Evolutionary conservation across 2,113 vertebrate genomes (phyloP).

Genomic region (Barbus barbus): DNA sequence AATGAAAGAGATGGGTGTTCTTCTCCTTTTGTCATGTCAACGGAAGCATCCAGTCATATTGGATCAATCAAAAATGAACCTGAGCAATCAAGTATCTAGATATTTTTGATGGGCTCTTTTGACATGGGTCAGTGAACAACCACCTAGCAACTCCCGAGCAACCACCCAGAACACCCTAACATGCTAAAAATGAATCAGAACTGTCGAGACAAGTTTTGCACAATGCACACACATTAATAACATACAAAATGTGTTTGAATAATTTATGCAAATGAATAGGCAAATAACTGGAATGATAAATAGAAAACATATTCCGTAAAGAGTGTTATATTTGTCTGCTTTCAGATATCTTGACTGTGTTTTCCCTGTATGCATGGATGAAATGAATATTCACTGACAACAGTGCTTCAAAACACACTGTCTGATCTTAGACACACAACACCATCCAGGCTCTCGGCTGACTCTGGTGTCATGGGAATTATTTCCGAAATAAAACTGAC

Average conservation of each 20-base stretch:
- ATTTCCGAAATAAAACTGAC: not conserved
- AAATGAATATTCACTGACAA: constrained; percentile 7
- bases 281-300: not conserved
- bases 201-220: not conserved
- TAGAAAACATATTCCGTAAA: not conserved
- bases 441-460: not conserved
- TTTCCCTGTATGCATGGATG: not conserved
- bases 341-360: not conserved
- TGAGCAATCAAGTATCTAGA: not conserved
- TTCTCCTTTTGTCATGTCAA: not conserved
- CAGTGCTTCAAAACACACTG: not conserved
- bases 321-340: not conserved
- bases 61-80: not conserved
- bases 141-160: too few relatives aligned
- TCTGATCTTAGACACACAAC: not conserved
- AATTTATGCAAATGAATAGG: not conserved
- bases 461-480: constrained; percentile 51
- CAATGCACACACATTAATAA: not conserved
- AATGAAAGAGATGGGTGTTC: constrained; percentile 6
- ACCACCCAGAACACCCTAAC: too few relatives aligned
- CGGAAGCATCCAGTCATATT: not conserved
- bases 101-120: too few relatives aligned
- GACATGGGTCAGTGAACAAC: too few relatives aligned
- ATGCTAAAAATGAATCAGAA: too few relatives aligned
- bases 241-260: not conserved